phyloP scores from a whole-genome alignment of 2,888 invertebrate species.

The Cyclophora albipunctata region DNA sequence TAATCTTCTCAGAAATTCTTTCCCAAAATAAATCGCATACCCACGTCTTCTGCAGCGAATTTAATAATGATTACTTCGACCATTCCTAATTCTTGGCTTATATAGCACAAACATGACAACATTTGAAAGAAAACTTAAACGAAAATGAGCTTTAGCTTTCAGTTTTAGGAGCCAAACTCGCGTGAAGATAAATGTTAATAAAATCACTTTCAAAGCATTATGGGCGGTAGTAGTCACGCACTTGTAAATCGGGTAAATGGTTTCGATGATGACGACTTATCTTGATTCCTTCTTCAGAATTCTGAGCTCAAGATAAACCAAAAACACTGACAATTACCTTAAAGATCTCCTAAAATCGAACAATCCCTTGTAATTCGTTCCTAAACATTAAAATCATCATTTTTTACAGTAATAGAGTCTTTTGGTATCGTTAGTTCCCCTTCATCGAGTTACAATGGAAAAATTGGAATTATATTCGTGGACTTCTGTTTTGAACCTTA shows the following conservation, averaged over 20 bases:
- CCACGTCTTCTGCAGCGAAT: constrained; percentile 31
- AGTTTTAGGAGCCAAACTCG: constrained; percentile 37
- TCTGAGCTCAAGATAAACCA: constrained; percentile 1
- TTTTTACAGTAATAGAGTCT: too few species aligned
- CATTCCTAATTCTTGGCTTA: constrained; percentile 60
- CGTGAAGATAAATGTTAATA: constrained; percentile 39
- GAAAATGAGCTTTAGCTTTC: constrained; percentile 35
- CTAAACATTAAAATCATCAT: too few species aligned
- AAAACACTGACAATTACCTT: too few species aligned
- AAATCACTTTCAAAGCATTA: constrained; percentile 64
- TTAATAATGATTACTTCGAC: constrained; percentile 59
- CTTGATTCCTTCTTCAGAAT: constrained; percentile 18
- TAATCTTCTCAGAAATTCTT: too few species aligned
- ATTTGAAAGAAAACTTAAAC: constrained; percentile 24
- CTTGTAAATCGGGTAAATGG: constrained; percentile 62
- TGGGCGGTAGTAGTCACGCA: constrained; percentile 48
- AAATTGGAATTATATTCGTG: too few species aligned
- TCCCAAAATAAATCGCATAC: too few species aligned
- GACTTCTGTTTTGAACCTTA: too few species aligned
- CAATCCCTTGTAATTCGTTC: too few species aligned
- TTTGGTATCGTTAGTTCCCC: constrained; percentile 8
- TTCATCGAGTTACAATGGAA: constrained; percentile 5
- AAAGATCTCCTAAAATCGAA: too few species aligned
- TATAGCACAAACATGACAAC: constrained; percentile 58
- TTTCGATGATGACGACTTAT: constrained; percentile 37